Percentiles rank a stretch among this genome's conserved stretches.
Evolutionary conservation across 2,797 vertebrate genomes (phyloP).

Genomic region (Sarcoramphus papa): DNA sequence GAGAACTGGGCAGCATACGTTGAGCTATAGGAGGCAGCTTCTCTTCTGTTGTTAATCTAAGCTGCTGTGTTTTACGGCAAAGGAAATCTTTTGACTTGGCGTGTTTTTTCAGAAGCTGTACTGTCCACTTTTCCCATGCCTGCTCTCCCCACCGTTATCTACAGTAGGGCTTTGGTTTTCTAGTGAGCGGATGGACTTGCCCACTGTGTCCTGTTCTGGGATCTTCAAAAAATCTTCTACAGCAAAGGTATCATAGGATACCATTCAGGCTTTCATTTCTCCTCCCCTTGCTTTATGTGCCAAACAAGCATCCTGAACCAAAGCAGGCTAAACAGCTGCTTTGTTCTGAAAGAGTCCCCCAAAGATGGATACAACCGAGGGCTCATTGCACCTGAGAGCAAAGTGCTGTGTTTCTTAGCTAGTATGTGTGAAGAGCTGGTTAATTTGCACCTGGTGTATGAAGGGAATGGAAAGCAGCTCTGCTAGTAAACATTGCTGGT

Average conservation of each 20-base stretch:
- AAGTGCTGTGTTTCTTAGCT: background rate
- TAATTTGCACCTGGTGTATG: background rate
- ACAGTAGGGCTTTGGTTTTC: background rate
- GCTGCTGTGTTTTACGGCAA: background rate
- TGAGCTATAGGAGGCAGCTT: background rate
- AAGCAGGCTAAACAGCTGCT: background rate
- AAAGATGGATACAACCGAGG: background rate
- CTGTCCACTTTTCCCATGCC: background rate
- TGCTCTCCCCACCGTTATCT: background rate
- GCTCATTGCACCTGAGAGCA: background rate
- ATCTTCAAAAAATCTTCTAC: background rate
- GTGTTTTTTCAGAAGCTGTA: background rate
- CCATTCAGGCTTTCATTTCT: background rate
- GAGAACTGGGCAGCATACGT: fast-evolving
- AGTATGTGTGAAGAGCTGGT: background rate
- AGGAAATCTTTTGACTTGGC: background rate
- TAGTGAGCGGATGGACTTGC: background rate
- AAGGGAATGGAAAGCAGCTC: background rate
- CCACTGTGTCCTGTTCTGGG: fast-evolving
- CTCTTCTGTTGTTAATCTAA: background rate
- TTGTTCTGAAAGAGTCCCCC: background rate
- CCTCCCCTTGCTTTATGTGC: background rate
- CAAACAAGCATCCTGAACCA: background rate
- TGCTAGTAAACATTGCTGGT: background rate
- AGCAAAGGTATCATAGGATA: background rate